Base-by-base conservation (phyloP, 2,888 invertebrate species). In the Thymelicus sylvestris region DNA sequence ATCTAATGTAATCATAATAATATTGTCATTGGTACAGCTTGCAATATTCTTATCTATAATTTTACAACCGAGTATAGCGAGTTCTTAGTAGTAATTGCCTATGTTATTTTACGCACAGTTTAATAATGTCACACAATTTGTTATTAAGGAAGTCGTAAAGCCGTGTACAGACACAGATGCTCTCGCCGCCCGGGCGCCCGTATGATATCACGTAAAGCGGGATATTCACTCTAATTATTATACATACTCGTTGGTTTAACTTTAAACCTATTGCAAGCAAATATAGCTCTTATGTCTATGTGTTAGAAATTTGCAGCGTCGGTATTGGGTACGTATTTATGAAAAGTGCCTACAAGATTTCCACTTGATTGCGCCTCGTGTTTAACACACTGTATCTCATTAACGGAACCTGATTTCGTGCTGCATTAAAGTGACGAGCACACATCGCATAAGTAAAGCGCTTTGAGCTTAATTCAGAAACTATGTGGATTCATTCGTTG, bases 311-410 rank as follows among this genome's bases (percentile, higher is more conserved):
- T 67, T 64, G 61, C 60, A 52, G 62, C 41, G 15, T 66, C n/a
- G 47, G 15, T 10, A 44, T 73, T 48, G 60, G 50, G 61, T 67
- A 70, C 72, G 69, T 74, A 74, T 76, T 74, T 80, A 80, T 80
- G 80, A 79, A 80, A 82, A 81, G 81, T 73, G 72, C 67, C 67
- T 79, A 81, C 78, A 79, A 79, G 78, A 81, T 80, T 82, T 83
- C 81, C 79, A 82, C 82, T 83, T 77, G 80, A 84, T 86, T 83
- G 81, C 79, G 77, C 78, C 77, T 80, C 77, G 76, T 77, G 75
- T 79, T 75, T 77, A 77, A 77, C 79, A 78, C 24, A 39, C 44
- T 47, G 52, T 63, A 74, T 79, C 79, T 79, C 80, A 82, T 85
- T 85, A 86, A 71, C 68, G 71, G 73, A 79, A 80, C 78, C 74